Conservation (phyloP, 2,888 invertebrate species). For the Chironomus riparius region DNA sequence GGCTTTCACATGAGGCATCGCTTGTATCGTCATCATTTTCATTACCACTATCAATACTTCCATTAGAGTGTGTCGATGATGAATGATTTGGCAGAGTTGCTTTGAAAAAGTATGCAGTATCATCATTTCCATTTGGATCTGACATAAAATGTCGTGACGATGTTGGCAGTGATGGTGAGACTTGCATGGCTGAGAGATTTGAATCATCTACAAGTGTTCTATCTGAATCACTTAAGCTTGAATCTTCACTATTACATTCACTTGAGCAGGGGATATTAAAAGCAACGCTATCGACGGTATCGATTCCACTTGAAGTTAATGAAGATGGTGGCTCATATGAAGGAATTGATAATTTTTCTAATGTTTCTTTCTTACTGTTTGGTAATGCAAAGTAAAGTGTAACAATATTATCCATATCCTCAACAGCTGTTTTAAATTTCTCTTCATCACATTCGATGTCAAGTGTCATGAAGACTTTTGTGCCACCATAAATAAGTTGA, state of each 20-base stretch:
- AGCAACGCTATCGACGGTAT: slow-evolving; percentile 15
- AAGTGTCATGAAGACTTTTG: slow-evolving; percentile 47
- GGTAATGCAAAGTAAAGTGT: slow-evolving; percentile 49
- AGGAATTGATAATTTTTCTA: slow-evolving; percentile 48
- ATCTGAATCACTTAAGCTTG: slow-evolving; percentile 67
- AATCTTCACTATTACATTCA: slow-evolving; percentile 67
- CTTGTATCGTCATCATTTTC: slow-evolving; percentile 36
- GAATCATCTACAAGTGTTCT: slow-evolving; percentile 41
- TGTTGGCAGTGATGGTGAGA: neutral
- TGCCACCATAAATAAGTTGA: slow-evolving; percentile 38
- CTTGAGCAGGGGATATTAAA: slow-evolving; percentile 25
- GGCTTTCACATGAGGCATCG: slow-evolving; percentile 35
- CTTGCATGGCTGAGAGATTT: slow-evolving; percentile 1
- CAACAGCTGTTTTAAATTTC: slow-evolving; percentile 11
- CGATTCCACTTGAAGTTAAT: neutral
- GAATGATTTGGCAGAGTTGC: slow-evolving; percentile 9
- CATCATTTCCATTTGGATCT: slow-evolving; percentile 28
- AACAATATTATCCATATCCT: slow-evolving; percentile 7
- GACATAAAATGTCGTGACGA: neutral
- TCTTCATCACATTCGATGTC: slow-evolving; percentile 33
- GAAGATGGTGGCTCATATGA: slow-evolving; percentile 33
- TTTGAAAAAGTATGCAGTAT: slow-evolving; percentile 24
- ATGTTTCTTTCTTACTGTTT: slow-evolving; percentile 47
- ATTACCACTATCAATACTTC: slow-evolving; percentile 28
- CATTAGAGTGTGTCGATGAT: neutral